These are phyloP conservation scores for Drosophila demipolita DNA, from an alignment of 2,888 invertebrate species.

Conservation along the genomic window DNA sequence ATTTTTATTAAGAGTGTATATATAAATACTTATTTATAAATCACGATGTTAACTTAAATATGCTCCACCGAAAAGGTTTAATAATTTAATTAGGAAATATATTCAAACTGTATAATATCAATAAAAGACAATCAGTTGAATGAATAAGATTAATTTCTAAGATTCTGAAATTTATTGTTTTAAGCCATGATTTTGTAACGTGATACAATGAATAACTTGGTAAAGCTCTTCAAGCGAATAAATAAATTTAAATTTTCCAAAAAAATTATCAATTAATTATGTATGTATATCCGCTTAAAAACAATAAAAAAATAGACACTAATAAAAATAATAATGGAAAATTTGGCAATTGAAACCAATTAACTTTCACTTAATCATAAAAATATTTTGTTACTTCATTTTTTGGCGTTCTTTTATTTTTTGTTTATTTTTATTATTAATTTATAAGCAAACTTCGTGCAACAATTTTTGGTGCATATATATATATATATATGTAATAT, in stretches of 20 bases:
- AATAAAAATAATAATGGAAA: neutral
- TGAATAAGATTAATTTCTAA: neutral
- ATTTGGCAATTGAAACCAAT: neutral
- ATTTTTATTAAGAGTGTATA: constrained; percentile 6
- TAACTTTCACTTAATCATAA: neutral
- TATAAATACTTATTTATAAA: constrained; percentile 19
- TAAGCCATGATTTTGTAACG: neutral
- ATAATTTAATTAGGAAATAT: constrained; percentile 44
- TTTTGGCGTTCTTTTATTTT: neutral
- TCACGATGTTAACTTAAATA: constrained; percentile 23
- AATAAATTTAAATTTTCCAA: neutral
- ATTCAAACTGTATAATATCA: neutral
- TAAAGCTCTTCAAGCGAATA: neutral
- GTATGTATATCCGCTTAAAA: neutral
- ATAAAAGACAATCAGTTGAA: neutral
- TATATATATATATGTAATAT: neutral
- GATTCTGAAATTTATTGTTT: neutral
- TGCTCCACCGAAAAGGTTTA: constrained; percentile 26
- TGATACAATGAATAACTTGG: neutral
- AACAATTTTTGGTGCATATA: neutral
- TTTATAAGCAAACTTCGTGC: neutral
- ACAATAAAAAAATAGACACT: neutral
- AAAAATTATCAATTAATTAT: neutral
- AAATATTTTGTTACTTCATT: neutral
- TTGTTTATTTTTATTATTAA: neutral